phyloP scores from a whole-genome alignment of 2,797 vertebrate genomes.

The Poecilia gillii region DNA sequence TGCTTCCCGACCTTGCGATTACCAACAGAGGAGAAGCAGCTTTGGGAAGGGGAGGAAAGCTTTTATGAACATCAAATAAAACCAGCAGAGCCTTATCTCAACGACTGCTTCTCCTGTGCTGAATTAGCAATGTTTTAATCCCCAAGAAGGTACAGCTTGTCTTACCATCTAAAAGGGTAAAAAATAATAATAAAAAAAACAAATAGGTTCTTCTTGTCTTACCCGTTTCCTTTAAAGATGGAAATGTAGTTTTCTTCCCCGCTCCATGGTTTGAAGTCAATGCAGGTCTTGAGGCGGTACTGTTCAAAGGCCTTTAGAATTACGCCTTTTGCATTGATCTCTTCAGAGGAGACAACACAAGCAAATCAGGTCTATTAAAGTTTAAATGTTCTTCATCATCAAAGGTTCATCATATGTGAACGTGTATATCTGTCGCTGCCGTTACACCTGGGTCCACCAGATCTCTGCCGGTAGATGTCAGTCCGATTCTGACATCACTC shows the following conservation, averaged over 20 bases:
- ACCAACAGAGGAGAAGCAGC: constrained; percentile 93
- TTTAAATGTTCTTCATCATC: neutral
- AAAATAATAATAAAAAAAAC: neutral
- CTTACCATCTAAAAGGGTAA: constrained; percentile 1
- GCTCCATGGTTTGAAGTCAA: constrained; percentile 92
- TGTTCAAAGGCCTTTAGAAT: constrained; percentile 94
- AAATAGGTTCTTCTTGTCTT: constrained; percentile 40
- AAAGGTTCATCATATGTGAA: too few relatives aligned
- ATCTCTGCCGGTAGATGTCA: neutral
- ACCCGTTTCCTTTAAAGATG: constrained; percentile 92
- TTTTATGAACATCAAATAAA: constrained; percentile 21
- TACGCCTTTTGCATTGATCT: constrained; percentile 93
- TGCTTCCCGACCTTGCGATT: constrained; percentile 84
- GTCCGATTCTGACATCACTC: neutral
- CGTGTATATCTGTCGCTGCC: too few relatives aligned
- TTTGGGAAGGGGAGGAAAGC: constrained; percentile 48
- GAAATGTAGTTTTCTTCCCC: constrained; percentile 93
- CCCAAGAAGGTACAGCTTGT: neutral
- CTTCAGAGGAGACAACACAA: constrained; percentile 69
- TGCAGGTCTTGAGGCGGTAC: constrained; percentile 93
- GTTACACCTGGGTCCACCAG: neutral
- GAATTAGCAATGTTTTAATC: neutral
- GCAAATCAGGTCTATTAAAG: constrained; percentile 1
- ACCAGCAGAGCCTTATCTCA: neutral
- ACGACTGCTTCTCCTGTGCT: neutral